Conservation (phyloP, 2,797 vertebrate species). For the Betta splendens region DNA sequence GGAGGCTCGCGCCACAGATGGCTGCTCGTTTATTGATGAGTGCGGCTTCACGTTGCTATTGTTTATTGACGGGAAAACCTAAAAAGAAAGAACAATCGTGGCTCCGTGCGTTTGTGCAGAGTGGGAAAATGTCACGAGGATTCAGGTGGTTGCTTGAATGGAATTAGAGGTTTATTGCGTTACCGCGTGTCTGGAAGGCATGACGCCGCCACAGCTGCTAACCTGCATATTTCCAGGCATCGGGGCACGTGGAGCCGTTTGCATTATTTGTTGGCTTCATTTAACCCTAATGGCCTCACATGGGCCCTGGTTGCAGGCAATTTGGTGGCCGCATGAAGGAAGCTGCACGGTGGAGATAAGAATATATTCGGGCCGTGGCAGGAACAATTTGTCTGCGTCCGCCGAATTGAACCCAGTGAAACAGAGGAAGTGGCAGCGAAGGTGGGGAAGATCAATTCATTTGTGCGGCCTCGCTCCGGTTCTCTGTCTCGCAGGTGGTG, state of each 20-base stretch:
- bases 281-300: conserved; percentile 45
- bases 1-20: no score
- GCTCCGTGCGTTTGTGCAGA: conserved; percentile 14
- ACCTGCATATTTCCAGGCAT: conserved; percentile 31
- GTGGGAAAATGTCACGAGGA: conserved; percentile 14
- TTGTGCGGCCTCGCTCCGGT: conserved; percentile 2
- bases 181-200: conserved; percentile 37
- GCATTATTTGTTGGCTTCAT: conserved; percentile 51
- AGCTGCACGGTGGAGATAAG: conserved; percentile 62
- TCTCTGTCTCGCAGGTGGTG: background rate
- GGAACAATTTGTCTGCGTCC: conserved; percentile 40
- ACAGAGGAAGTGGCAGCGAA: conserved; percentile 16
- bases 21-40: no score
- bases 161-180: conserved; percentile 45
- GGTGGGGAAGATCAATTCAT: conserved; percentile 24
- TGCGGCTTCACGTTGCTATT: no score
- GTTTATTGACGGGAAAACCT: no score
- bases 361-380: conserved; percentile 14
- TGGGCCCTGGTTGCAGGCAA: conserved; percentile 17
- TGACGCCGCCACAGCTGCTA: conserved; percentile 18
- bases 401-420: conserved; percentile 22
- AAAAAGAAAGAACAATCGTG: background rate
- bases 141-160: conserved; percentile 46
- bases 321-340: conserved; percentile 21
- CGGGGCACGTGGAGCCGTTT: conserved; percentile 24